Evolutionary conservation across 2,113 vertebrate species (phyloP).

Genomic region (Tricholaema leucomelas): DNA sequence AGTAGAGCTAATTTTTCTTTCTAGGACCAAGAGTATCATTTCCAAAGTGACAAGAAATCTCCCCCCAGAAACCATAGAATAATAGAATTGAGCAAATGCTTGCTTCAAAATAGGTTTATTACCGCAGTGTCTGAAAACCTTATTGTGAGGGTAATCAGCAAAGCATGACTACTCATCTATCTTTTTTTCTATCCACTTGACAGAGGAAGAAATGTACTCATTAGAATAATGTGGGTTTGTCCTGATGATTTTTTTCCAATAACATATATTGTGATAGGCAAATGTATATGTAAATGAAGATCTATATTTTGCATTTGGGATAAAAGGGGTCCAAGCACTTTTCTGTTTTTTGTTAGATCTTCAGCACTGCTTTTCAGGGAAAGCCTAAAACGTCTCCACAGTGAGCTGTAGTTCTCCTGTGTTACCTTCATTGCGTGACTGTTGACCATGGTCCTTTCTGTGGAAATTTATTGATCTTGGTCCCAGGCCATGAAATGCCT

Average conservation of each 20-base stretch:
- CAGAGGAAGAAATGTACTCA: background rate
- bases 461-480: background rate
- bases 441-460: background rate
- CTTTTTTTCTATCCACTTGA: background rate
- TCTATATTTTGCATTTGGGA: background rate
- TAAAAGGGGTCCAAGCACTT: background rate
- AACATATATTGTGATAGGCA: background rate
- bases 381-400: background rate
- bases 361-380: background rate
- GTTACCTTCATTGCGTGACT: background rate
- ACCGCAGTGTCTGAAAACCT: background rate
- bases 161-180: slow-evolving; percentile 14
- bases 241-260: background rate
- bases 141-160: background rate
- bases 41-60: slow-evolving; percentile 39
- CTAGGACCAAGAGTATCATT: slow-evolving; percentile 16
- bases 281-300: background rate
- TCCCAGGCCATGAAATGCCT: background rate
- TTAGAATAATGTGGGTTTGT: background rate
- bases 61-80: slow-evolving; percentile 13
- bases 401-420: background rate
- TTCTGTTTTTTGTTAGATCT: background rate
- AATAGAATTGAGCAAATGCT: slow-evolving; percentile 25
- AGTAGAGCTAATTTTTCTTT: slow-evolving; percentile 39
- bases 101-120: slow-evolving; percentile 17